phyloP scores from a whole-genome alignment of 1,140 invertebrate species.

The Bombus confusus region DNA sequence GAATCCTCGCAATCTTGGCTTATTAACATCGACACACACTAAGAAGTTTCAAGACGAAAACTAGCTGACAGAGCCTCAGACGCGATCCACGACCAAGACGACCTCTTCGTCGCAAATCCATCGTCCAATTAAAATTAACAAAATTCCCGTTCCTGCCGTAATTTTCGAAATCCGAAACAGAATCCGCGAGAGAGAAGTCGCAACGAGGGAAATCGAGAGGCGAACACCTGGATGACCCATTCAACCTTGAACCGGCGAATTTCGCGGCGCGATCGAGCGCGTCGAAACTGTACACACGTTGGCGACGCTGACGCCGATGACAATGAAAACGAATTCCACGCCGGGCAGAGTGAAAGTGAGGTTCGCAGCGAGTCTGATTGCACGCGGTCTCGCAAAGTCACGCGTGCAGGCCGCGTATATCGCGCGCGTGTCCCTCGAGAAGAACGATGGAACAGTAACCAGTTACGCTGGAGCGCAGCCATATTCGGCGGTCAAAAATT shows the following conservation, averaged over 20 bases:
- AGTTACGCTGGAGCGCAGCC: slow-evolving; percentile 57
- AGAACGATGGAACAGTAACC: slow-evolving; percentile 59
- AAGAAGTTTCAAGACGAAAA: background rate
- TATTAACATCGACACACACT: background rate
- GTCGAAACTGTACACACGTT: background rate
- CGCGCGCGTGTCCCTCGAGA: slow-evolving; percentile 58
- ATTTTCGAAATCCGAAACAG: background rate
- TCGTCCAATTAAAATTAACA: background rate
- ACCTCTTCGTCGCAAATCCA: background rate
- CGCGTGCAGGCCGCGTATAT: slow-evolving; percentile 25
- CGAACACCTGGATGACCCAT: too few species aligned
- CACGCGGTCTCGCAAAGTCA: slow-evolving; percentile 40
- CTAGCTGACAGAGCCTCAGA: too few species aligned
- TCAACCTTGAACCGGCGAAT: slow-evolving; percentile 27
- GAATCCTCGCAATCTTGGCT: too few species aligned
- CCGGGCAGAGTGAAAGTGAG: slow-evolving; percentile 67
- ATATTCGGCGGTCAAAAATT: slow-evolving; percentile 68
- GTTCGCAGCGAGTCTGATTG: slow-evolving; percentile 51
- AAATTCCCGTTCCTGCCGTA: background rate
- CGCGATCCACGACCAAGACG: too few species aligned
- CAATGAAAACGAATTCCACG: slow-evolving; percentile 54
- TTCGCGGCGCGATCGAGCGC: slow-evolving; percentile 1
- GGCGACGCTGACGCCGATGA: background rate
- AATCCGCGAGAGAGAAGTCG: background rate
- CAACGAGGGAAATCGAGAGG: too few species aligned